Conservation (phyloP, 2,797 vertebrate genomes). For the Triplophysa bombifrons region DNA sequence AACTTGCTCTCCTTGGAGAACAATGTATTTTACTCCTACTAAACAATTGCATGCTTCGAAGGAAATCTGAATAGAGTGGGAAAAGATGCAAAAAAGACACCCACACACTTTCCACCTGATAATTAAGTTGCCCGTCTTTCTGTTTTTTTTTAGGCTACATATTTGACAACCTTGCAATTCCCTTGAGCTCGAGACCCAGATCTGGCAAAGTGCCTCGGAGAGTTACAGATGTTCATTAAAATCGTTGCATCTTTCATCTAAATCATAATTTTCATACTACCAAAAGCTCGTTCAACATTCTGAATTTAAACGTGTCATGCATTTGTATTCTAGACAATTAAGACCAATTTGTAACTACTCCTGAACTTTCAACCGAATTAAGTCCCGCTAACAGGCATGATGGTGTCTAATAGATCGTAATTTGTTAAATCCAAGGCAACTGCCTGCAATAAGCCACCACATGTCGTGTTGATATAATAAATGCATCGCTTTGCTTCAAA, state of each 20-base stretch:
- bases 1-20: constrained; percentile 59
- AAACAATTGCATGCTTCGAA: constrained; percentile 73
- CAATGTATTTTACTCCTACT: constrained; percentile 64
- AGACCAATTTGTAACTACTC: constrained; percentile 72
- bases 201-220: constrained; percentile 59
- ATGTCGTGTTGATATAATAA: constrained; percentile 65
- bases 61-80: constrained; percentile 71
- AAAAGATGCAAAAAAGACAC: constrained; percentile 50
- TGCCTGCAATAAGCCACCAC: constrained; percentile 67
- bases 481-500: constrained; percentile 23
- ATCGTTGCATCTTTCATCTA: constrained; percentile 23
- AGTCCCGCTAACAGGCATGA: constrained; percentile 72
- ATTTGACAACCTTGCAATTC: constrained; percentile 65
- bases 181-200: constrained; percentile 54
- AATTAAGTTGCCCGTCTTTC: constrained; percentile 70
- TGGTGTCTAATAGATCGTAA: constrained; percentile 75
- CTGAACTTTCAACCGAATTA: constrained; percentile 76
- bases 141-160: constrained; percentile 65
- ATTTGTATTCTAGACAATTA: constrained; percentile 76
- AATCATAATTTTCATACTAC: not conserved
- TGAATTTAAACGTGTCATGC: constrained; percentile 44
- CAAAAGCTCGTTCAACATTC: constrained; percentile 3
- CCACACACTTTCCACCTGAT: constrained; percentile 68
- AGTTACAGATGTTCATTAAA: constrained; percentile 60
- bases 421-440: constrained; percentile 74